Evolutionary conservation across 30 jellyfish, hydroid and myxozoan species (phyloP).

Genomic region (Chironex yamaguchii): DNA sequence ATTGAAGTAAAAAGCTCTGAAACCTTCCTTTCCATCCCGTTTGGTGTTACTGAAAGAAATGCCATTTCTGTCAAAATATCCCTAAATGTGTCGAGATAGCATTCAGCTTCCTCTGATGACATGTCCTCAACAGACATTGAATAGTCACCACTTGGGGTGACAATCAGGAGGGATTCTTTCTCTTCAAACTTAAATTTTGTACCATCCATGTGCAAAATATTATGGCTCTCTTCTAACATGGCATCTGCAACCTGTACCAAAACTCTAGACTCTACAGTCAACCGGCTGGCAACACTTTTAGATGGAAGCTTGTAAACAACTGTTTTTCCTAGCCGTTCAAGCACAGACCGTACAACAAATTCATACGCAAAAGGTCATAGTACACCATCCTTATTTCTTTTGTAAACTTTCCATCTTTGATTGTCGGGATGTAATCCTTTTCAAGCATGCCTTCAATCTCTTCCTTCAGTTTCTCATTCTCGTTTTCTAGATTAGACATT

Average conservation of each 20-base stretch:
- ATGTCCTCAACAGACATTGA: conserved; percentile 31
- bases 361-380: conserved; percentile 11
- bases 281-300: conserved; percentile 1
- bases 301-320: conserved; percentile 17
- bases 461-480: conserved; percentile 1
- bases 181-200: conserved; percentile 28
- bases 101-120: conserved; percentile 22
- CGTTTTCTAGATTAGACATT: no score
- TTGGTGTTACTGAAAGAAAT: neutral
- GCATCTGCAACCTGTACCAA: conserved; percentile 37
- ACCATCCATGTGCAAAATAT: conserved; percentile 32
- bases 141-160: conserved; percentile 12
- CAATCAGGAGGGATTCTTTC: conserved; percentile 9
- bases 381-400: conserved; percentile 11
- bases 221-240: neutral
- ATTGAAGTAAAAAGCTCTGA: neutral
- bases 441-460: conserved; percentile 4
- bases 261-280: conserved; percentile 27
- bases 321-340: neutral
- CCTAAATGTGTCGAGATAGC: conserved; percentile 35
- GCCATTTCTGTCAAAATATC: conserved; percentile 15
- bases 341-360: conserved; percentile 18
- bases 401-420: neutral
- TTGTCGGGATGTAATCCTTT: neutral
- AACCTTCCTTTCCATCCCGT: neutral